Evolutionary conservation across 2,888 invertebrate genomes (phyloP).

Genomic region (Zhuqinia jingwanae): DNA sequence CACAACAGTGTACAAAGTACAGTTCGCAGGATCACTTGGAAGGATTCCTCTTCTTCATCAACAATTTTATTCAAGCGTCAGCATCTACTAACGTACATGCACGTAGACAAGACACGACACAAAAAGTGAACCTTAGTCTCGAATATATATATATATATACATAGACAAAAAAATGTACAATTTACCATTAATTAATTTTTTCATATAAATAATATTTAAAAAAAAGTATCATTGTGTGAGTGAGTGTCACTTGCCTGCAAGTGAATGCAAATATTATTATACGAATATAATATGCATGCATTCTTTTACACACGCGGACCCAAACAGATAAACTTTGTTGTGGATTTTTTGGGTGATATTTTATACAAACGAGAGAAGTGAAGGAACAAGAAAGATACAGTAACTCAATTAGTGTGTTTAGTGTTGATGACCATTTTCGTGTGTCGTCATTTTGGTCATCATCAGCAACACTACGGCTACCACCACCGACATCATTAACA

Average conservation of each 20-base stretch:
- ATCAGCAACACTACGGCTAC: neutral
- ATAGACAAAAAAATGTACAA: neutral
- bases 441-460: conserved; percentile 28
- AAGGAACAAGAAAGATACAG: conserved; percentile 32
- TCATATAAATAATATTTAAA: neutral
- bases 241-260: neutral
- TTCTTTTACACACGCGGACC: neutral
- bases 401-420: conserved; percentile 45
- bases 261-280: conserved; percentile 1
- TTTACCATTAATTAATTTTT: neutral
- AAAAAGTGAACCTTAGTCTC: conserved; percentile 11
- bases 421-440: conserved; percentile 53
- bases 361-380: conserved; percentile 7
- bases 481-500: conserved; percentile 31
- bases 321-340: neutral
- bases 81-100: conserved; percentile 13
- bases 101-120: neutral
- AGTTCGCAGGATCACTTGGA: conserved; percentile 66
- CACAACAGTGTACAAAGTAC: conserved; percentile 68
- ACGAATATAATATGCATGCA: no score
- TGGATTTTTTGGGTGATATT: neutral
- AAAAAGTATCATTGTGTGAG: neutral
- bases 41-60: conserved; percentile 46
- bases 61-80: conserved; percentile 31
- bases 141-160: neutral